These are phyloP conservation scores for Urocitellus parryii DNA, from an alignment of 2,113 vertebrate species.

Conservation along the genomic window DNA sequence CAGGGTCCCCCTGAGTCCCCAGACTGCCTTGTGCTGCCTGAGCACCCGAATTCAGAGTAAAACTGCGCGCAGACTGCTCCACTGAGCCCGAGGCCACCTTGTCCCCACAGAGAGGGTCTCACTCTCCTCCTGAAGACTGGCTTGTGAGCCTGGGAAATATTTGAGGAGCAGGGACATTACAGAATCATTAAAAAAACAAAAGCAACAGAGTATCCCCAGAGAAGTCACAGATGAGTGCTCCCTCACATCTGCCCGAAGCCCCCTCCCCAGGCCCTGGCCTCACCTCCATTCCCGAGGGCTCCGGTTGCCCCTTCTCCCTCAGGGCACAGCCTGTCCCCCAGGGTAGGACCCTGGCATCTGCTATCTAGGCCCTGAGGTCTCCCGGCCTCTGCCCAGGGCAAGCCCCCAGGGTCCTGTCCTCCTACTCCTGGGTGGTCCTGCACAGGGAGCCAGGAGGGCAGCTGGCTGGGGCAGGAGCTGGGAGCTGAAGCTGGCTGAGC, in stretches of 20 bases:
- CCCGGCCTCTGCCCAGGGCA: background rate
- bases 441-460: background rate
- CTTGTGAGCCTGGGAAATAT: slow-evolving; percentile 27
- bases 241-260: background rate
- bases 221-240: background rate
- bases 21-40: background rate
- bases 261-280: background rate
- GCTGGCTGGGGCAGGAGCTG: background rate
- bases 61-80: background rate
- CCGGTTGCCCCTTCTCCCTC: background rate
- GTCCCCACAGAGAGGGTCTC: background rate
- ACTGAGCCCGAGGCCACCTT: background rate
- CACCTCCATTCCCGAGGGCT: background rate
- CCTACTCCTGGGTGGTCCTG: background rate
- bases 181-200: background rate
- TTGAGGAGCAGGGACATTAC: background rate
- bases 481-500: too few relatives aligned
- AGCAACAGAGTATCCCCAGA: background rate
- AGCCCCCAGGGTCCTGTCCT: background rate
- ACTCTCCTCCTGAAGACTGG: background rate
- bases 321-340: too few relatives aligned
- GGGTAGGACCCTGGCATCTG: background rate
- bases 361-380: too few relatives aligned
- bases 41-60: background rate
- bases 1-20: background rate